Evolutionary conservation across 2,797 vertebrate genomes (phyloP).

Genomic region (Nyctibius grandis): DNA sequence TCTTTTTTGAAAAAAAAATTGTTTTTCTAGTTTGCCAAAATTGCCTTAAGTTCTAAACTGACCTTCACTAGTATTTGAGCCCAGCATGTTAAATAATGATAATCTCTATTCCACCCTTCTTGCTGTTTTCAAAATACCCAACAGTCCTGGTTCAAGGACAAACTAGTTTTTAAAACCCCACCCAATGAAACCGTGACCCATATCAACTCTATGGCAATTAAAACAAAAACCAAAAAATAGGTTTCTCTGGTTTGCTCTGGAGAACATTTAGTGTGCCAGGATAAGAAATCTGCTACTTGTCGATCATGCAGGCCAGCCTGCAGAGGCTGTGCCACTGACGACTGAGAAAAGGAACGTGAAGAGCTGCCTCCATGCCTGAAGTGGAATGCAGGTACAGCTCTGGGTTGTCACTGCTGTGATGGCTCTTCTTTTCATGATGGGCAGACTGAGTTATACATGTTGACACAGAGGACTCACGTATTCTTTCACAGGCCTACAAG

Average conservation of each 20-base stretch:
- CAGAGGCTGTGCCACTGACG: background rate
- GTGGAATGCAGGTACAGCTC: background rate
- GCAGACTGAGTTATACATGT: background rate
- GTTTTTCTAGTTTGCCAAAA: background rate
- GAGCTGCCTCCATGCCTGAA: background rate
- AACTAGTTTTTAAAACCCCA: background rate
- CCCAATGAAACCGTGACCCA: background rate
- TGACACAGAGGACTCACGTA: background rate
- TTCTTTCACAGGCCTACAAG: background rate
- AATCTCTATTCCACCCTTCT: background rate
- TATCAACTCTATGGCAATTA: background rate
- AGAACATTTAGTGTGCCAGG: background rate
- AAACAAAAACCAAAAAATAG: background rate
- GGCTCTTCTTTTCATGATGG: background rate
- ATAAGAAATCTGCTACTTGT: background rate
- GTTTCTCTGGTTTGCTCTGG: background rate
- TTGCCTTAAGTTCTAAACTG: background rate
- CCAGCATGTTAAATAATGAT: background rate
- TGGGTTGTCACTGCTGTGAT: background rate
- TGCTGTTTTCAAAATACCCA: background rate
- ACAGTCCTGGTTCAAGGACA: background rate
- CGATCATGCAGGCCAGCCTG: background rate
- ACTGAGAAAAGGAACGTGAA: background rate
- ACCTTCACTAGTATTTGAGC: background rate
- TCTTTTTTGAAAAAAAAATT: fast-evolving